These are phyloP conservation scores for Tolypeutes matacus DNA, from an alignment of 2,797 vertebrate species.

Conservation along the genomic window DNA sequence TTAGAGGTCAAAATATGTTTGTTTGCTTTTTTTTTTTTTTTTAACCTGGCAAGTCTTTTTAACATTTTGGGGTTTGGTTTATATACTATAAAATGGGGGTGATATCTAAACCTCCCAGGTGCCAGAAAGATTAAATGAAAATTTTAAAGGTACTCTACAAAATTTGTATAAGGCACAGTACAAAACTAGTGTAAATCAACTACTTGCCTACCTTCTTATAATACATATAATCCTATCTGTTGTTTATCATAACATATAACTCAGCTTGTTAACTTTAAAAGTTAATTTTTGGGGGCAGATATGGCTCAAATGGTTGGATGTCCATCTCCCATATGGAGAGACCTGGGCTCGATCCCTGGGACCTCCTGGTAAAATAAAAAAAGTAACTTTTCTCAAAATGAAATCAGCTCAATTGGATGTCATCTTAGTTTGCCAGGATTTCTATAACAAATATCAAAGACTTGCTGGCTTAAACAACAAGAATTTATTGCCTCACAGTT, in stretches of 20 bases:
- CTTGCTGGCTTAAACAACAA: no score
- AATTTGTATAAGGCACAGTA: background rate
- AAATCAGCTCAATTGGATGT: slow-evolving; percentile 38
- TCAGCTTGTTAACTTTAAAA: slow-evolving; percentile 51
- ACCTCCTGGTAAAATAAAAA: no score
- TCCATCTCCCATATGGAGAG: no score
- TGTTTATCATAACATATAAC: slow-evolving; percentile 22
- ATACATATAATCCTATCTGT: slow-evolving; percentile 38
- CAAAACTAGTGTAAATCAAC: background rate
- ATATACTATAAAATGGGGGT: background rate
- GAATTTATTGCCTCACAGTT: no score
- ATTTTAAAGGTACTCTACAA: slow-evolving; percentile 20
- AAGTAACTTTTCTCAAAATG: slow-evolving; percentile 40
- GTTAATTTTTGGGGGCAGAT: no score
- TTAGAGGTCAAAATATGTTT: slow-evolving; percentile 10
- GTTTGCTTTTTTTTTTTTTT: background rate
- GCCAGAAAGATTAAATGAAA: slow-evolving; percentile 39
- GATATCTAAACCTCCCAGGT: background rate
- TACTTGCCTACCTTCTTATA: background rate
- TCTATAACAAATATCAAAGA: no score
- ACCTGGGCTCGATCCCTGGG: no score
- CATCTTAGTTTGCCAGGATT: no score
- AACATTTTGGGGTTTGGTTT: background rate
- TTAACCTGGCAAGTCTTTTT: slow-evolving; percentile 5
- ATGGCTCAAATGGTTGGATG: no score